These are phyloP conservation scores for Pagrus major DNA, from an alignment of 2,113 vertebrate genomes.

Conservation along the genomic window DNA sequence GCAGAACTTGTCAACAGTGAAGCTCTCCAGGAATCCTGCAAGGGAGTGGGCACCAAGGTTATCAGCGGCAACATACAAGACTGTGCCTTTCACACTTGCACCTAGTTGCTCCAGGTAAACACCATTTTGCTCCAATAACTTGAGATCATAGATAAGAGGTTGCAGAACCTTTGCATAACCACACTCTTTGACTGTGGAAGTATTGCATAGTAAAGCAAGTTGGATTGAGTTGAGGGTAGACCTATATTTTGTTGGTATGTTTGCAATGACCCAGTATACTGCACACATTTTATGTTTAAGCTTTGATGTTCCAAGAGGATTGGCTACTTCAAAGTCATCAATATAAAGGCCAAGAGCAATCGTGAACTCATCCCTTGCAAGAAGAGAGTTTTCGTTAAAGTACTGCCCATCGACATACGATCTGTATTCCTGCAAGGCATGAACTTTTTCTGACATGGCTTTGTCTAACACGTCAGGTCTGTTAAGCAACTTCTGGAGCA, in stretches of 20 bases:
- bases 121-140: no score
- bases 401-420: neutral
- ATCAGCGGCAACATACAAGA: no score
- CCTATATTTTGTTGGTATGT: no score
- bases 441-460: constrained; percentile 18
- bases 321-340: constrained; percentile 31
- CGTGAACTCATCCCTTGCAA: constrained; percentile 3
- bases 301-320: constrained; percentile 11
- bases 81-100: no score
- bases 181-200: no score
- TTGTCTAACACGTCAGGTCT: constrained; percentile 35
- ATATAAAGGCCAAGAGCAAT: constrained; percentile 11
- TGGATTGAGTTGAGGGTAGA: no score
- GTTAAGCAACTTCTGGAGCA: constrained; percentile 30
- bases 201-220: no score
- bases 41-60: no score
- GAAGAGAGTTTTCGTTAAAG: constrained; percentile 5
- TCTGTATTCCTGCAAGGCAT: neutral
- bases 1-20: neutral
- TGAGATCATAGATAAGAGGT: no score
- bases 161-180: no score
- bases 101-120: no score
- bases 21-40: no score
- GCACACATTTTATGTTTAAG: constrained; percentile 44
- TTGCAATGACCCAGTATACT: constrained; percentile 9